A percentile compares a stretch with the other conserved stretches of the same genome.
Evolutionary conservation across 1,140 invertebrate species (phyloP).

Genomic region (Macrotrachela quadricornifera): DNA sequence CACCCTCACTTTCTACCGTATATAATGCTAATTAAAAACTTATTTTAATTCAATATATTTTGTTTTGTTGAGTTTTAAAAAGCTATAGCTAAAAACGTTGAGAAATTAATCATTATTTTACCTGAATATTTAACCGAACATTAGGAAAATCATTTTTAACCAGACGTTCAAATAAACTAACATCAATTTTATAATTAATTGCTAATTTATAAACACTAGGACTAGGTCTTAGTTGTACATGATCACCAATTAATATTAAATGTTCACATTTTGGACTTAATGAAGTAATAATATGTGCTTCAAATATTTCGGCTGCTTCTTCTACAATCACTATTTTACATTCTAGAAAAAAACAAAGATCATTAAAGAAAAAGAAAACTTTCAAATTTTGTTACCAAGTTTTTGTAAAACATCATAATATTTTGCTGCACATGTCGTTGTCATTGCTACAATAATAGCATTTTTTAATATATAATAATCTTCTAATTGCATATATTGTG

Average conservation of each 20-base stretch:
- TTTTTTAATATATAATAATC: slow-evolving; percentile 11
- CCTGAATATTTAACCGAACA: slow-evolving; percentile 20
- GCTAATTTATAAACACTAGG: slow-evolving; percentile 25
- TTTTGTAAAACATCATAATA: slow-evolving; percentile 6
- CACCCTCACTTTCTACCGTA: too few relatives aligned
- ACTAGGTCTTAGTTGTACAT: slow-evolving; percentile 33
- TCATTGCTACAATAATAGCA: slow-evolving; percentile 23
- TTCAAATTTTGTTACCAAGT: slow-evolving; percentile 5
- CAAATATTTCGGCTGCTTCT: slow-evolving; percentile 27
- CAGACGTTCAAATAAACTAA: slow-evolving; percentile 28
- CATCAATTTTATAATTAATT: slow-evolving; percentile 23
- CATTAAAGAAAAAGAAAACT: background rate
- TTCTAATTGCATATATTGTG: slow-evolving; percentile 8
- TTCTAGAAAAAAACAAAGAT: too few relatives aligned
- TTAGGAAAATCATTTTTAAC: slow-evolving; percentile 21
- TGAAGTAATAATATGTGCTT: slow-evolving; percentile 22
- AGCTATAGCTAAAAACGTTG: too few relatives aligned
- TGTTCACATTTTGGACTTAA: slow-evolving; percentile 48
- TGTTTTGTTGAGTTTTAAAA: too few relatives aligned
- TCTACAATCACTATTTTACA: slow-evolving; percentile 20
- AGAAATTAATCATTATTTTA: too few relatives aligned
- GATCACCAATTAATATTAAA: slow-evolving; percentile 58
- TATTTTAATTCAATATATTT: too few relatives aligned
- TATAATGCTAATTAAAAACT: too few relatives aligned
- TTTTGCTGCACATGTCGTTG: slow-evolving; percentile 19